These are phyloP conservation scores for Heteractis magnifica DNA, from an alignment of 92 coral and sea anemone species.

Conservation along the genomic window DNA sequence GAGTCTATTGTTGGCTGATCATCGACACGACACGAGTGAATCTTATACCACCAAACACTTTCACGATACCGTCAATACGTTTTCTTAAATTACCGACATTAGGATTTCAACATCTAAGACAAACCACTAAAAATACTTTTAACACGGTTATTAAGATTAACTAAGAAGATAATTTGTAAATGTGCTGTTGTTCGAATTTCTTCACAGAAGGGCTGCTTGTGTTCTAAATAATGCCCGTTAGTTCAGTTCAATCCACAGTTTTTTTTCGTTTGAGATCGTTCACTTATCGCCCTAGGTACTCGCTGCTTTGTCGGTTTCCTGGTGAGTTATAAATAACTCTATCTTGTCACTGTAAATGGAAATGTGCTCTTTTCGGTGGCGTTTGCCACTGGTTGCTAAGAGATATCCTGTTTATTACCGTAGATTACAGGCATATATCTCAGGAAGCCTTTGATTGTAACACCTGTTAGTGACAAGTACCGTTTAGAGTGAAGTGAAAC, in stretches of 20 bases:
- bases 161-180: neutral
- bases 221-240: too few species aligned
- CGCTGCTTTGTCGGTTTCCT: neutral
- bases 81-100: neutral
- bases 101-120: neutral
- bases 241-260: too few species aligned
- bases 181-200: neutral
- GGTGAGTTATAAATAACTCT: neutral
- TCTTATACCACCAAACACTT: neutral
- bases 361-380: neutral
- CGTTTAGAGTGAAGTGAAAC: neutral
- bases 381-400: neutral
- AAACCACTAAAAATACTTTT: neutral
- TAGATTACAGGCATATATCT: neutral
- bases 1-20: too few species aligned
- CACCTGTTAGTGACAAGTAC: neutral
- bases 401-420: neutral
- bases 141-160: conserved; percentile 3
- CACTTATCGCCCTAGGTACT: neutral
- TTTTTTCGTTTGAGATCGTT: neutral
- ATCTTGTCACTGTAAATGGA: neutral
- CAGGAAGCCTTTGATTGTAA: neutral
- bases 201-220: too few species aligned
- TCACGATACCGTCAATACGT: neutral
- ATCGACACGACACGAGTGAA: neutral